Conservation (phyloP, 2,888 invertebrate genomes). For the Nudaria mundana region DNA sequence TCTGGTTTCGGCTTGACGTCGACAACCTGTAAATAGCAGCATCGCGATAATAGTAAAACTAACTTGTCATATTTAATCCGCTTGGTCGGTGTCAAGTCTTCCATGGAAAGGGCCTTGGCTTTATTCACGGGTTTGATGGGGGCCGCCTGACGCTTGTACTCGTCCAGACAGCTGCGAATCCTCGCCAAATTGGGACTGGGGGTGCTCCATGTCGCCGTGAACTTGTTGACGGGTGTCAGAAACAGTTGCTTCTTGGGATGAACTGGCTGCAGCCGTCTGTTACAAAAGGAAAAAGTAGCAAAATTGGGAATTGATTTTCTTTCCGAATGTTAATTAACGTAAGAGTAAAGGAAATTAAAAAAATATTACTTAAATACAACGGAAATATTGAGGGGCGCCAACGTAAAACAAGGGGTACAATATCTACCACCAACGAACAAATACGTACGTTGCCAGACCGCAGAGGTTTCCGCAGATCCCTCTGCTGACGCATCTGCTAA, state of each 20-base stretch:
- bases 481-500: too few relatives aligned
- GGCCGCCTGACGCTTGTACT: constrained; percentile 37
- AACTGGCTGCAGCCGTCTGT: constrained; percentile 56
- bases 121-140: constrained; percentile 39
- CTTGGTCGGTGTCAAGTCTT: constrained; percentile 68
- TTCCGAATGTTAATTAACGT: too few relatives aligned
- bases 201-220: constrained; percentile 46
- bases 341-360: too few relatives aligned
- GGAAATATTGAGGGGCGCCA: too few relatives aligned
- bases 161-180: constrained; percentile 60
- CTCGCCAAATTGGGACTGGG: constrained; percentile 53
- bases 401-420: too few relatives aligned
- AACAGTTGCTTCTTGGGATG: constrained; percentile 68
- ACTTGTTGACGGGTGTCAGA: constrained; percentile 68
- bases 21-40: too few relatives aligned
- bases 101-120: constrained; percentile 69
- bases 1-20: too few relatives aligned
- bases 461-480: too few relatives aligned
- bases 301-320: too few relatives aligned
- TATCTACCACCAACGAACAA: too few relatives aligned
- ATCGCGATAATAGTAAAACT: constrained; percentile 1
- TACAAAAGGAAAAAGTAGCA: neutral
- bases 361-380: too few relatives aligned
- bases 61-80: constrained; percentile 48
- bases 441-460: too few relatives aligned